Conservation (phyloP, 2,113 vertebrate genomes). For the Tragulus kanchil region DNA sequence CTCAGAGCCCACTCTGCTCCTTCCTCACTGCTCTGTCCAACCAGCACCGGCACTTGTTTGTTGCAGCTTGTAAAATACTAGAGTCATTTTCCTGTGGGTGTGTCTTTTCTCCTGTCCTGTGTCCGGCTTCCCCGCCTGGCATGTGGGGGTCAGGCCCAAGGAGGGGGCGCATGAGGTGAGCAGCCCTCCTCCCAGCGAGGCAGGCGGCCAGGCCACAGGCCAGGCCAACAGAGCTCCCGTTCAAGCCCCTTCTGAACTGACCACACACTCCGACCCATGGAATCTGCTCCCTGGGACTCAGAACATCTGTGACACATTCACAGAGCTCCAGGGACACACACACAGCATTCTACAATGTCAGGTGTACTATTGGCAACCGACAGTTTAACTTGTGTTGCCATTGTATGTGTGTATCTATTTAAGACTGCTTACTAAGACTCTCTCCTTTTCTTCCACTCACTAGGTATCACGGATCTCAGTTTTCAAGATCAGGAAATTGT, state of each 20-base stretch:
- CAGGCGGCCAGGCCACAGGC: neutral
- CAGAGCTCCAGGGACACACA: neutral
- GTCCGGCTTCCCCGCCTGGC: constrained; percentile 45
- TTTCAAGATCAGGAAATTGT: neutral
- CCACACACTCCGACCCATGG: neutral
- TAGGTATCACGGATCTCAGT: neutral
- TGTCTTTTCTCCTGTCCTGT: constrained; percentile 71
- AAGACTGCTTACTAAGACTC: neutral
- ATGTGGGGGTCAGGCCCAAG: neutral
- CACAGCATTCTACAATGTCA: neutral
- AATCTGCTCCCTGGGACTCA: neutral
- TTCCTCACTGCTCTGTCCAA: neutral
- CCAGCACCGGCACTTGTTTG: constrained; percentile 26
- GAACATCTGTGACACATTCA: neutral
- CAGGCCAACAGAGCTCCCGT: neutral
- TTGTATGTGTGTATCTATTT: neutral
- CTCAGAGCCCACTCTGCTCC: neutral
- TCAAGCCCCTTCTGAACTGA: neutral
- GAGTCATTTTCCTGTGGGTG: constrained; percentile 83
- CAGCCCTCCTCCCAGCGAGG: neutral
- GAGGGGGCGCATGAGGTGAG: neutral
- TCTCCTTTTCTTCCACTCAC: neutral
- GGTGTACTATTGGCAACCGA: neutral
- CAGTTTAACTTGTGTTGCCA: neutral
- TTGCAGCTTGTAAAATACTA: constrained; percentile 34